A percentile compares a stretch with the other conserved stretches of the same genome.
Conservation (phyloP, 2,113 vertebrate species). For the Indri indri region DNA sequence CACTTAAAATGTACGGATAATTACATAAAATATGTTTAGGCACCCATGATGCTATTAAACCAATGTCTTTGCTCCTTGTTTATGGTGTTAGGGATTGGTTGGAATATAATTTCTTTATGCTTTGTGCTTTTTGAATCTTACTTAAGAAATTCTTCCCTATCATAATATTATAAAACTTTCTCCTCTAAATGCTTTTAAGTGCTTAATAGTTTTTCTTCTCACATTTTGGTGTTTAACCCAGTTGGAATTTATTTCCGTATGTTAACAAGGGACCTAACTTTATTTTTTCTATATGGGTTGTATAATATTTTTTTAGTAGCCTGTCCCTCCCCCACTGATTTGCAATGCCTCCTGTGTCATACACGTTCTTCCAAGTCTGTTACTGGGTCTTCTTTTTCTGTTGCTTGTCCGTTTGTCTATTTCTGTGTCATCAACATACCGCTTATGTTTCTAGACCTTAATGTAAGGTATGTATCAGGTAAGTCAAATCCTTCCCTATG, state of each 20-base stretch:
- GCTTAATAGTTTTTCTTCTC: slow-evolving; percentile 33
- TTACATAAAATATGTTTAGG: not conserved
- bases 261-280: not conserved
- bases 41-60: not conserved
- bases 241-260: slow-evolving; percentile 11
- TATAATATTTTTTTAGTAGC: not conserved
- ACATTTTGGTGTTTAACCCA: not conserved
- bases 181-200: not conserved
- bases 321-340: not conserved
- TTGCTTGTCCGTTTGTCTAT: not conserved
- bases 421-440: not conserved
- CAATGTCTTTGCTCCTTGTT: not conserved
- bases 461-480: not conserved
- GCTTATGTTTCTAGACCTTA: not conserved
- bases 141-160: not conserved
- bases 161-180: slow-evolving; percentile 42
- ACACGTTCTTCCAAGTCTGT: not conserved
- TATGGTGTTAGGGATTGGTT: not conserved
- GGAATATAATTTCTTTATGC: not conserved
- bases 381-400: not conserved
- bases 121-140: not conserved
- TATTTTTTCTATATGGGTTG: not conserved
- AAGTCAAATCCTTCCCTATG: not conserved
- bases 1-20: not conserved
- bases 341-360: no score